Conservation (phyloP, 2,888 invertebrate genomes). For the Agriopis marginaria region DNA sequence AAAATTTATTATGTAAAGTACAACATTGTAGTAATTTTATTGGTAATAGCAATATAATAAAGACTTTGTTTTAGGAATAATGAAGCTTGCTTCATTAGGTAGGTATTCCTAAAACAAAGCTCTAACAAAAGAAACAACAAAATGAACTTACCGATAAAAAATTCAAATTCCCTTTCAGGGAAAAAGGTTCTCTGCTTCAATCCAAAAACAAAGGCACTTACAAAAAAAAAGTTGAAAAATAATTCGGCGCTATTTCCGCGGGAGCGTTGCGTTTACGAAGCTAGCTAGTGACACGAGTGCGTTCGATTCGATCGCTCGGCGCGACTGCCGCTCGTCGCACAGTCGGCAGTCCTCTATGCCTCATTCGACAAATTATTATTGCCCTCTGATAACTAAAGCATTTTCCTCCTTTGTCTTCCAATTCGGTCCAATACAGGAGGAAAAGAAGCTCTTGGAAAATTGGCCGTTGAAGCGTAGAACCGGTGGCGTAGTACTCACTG, state of each 20-base stretch:
- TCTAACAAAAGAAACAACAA: not conserved
- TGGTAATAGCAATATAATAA: not conserved
- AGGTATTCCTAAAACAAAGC: conserved; percentile 24
- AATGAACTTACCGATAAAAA: conserved; percentile 39
- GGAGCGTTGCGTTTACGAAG: conserved; percentile 52
- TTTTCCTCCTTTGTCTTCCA: conserved; percentile 55
- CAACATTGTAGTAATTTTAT: not conserved
- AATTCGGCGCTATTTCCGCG: conserved; percentile 43
- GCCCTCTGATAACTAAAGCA: conserved; percentile 52
- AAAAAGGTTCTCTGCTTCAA: conserved; percentile 46
- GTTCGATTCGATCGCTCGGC: conserved; percentile 63
- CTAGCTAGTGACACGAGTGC: conserved; percentile 64
- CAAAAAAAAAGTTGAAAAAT: conserved; percentile 31
- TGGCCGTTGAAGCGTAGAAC: conserved; percentile 56
- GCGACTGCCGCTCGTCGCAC: conserved; percentile 67
- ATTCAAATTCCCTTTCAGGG: conserved; percentile 35
- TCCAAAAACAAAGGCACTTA: conserved; percentile 50
- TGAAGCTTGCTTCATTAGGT: not conserved
- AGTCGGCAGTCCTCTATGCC: conserved; percentile 70
- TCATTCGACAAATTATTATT: conserved; percentile 63
- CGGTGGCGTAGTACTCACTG: conserved; percentile 57
- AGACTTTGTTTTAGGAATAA: too few relatives aligned
- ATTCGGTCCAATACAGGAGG: conserved; percentile 43
- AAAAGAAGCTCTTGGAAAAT: conserved; percentile 55
- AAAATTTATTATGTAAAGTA: not conserved